Evolutionary conservation across 92 coral and sea anemone genomes (phyloP).

Genomic region (Diadumene lineata): DNA sequence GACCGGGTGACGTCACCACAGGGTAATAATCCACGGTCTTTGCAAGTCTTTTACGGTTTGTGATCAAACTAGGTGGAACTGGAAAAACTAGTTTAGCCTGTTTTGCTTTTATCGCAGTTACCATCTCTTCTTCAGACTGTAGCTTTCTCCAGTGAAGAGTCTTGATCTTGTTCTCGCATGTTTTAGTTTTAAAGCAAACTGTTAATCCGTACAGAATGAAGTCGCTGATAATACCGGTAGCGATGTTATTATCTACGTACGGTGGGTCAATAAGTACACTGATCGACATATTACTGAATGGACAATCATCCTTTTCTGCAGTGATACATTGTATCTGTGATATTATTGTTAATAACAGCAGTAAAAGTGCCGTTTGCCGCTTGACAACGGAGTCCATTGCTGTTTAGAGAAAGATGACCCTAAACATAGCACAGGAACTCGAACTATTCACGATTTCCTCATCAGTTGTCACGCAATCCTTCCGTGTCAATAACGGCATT

Average conservation of each 20-base stretch:
- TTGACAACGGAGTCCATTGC: too few relatives aligned
- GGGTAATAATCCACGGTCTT: constrained; percentile 35
- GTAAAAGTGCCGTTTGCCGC: not conserved
- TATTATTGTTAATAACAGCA: not conserved
- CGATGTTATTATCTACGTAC: constrained; percentile 2
- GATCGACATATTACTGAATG: constrained; percentile 1
- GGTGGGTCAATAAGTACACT: constrained; percentile 32
- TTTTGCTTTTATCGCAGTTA: constrained; percentile 7
- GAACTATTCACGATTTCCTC: too few relatives aligned
- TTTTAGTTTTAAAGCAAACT: constrained; percentile 19
- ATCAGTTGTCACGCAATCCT: too few relatives aligned
- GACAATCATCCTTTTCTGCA: not conserved
- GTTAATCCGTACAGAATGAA: not conserved
- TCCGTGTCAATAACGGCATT: too few relatives aligned
- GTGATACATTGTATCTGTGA: not conserved
- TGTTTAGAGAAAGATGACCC: too few relatives aligned
- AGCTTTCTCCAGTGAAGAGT: constrained; percentile 40
- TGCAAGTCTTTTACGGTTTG: constrained; percentile 19
- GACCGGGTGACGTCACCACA: constrained; percentile 62
- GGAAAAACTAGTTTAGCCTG: constrained; percentile 58
- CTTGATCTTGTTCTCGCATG: constrained; percentile 13
- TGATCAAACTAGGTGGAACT: constrained; percentile 48
- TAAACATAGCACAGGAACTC: too few relatives aligned
- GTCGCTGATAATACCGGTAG: constrained; percentile 23
- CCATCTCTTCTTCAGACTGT: constrained; percentile 43